Evolutionary conservation across 2,797 vertebrate genomes (phyloP).

Genomic region (Brachymystax lenok): DNA sequence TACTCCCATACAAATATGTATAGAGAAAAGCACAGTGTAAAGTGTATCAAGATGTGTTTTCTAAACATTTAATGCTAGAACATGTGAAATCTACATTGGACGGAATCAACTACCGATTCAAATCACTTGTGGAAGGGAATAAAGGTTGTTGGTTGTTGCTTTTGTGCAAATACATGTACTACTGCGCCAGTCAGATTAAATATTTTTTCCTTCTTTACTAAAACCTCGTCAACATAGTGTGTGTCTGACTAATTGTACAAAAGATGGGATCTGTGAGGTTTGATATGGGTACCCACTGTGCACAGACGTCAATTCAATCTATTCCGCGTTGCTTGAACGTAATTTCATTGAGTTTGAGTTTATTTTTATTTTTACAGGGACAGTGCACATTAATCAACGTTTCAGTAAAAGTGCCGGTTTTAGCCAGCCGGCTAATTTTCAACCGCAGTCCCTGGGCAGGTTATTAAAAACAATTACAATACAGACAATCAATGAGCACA

Average conservation of each 20-base stretch:
- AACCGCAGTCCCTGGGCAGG: too few species aligned
- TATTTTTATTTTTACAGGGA: too few species aligned
- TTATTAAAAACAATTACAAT: too few species aligned
- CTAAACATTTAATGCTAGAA: conserved; percentile 1
- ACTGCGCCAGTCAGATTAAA: too few species aligned
- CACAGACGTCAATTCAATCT: too few species aligned
- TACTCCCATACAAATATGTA: conserved; percentile 24
- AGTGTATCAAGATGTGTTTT: conserved; percentile 32
- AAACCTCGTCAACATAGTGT: background rate
- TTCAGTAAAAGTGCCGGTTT: too few species aligned
- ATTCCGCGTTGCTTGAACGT: too few species aligned
- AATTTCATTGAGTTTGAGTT: too few species aligned
- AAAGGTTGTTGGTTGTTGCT: conserved; percentile 11
- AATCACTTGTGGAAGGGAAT: conserved; percentile 14
- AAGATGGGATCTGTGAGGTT: background rate
- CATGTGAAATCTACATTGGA: conserved; percentile 45
- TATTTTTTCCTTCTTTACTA: background rate
- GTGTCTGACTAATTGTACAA: background rate
- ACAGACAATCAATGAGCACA: too few species aligned
- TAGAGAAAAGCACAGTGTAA: conserved; percentile 13
- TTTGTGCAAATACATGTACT: too few species aligned
- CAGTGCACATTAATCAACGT: too few species aligned
- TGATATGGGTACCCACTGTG: background rate
- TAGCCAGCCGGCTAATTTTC: too few species aligned
- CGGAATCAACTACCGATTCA: conserved; percentile 26